Evolutionary conservation across 2,113 vertebrate species (phyloP).

Genomic region (Oncorhynchus kisutch): DNA sequence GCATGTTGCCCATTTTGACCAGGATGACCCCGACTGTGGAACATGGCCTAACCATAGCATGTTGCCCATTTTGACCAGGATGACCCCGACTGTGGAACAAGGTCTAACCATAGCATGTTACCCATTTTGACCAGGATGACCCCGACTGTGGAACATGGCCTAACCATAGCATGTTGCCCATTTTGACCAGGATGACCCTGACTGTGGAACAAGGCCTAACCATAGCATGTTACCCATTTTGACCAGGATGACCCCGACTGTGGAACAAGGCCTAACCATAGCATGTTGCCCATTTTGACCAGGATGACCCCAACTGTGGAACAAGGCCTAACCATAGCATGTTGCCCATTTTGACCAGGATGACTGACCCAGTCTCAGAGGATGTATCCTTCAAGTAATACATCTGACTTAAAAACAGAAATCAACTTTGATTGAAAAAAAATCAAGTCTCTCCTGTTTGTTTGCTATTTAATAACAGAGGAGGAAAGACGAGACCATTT

Average conservation of each 20-base stretch:
- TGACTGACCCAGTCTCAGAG: neutral
- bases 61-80: neutral
- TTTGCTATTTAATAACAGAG: neutral
- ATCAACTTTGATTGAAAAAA: neutral
- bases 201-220: neutral
- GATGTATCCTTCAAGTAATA: neutral
- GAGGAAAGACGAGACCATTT: neutral
- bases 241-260: neutral
- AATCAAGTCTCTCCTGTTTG: neutral
- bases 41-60: no score
- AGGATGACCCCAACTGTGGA: neutral
- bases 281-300: no score
- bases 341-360: neutral
- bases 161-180: neutral
- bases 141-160: neutral
- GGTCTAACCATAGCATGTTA: neutral
- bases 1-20: neutral
- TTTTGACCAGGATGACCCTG: neutral
- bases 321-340: neutral
- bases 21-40: neutral
- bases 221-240: neutral
- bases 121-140: neutral
- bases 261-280: neutral
- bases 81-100: neutral
- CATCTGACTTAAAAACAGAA: neutral